Conservation (phyloP, 2,888 invertebrate genomes). For the Deilephila porcellus region DNA sequence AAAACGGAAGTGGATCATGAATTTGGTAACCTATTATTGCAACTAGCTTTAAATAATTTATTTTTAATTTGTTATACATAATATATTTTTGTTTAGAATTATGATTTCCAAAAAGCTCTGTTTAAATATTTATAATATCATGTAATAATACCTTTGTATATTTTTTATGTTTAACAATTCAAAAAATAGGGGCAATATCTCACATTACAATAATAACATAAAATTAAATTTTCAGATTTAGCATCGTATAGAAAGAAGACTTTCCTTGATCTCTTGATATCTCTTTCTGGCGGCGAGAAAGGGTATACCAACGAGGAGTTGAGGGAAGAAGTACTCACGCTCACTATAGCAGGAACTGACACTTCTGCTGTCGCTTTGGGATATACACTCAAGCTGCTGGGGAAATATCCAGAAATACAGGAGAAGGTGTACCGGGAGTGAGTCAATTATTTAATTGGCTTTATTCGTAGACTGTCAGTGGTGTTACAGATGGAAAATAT, state of each 20-base stretch:
- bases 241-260: slow-evolving; percentile 69
- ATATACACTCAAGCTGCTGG: slow-evolving; percentile 72
- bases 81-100: not conserved
- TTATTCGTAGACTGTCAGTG: not conserved
- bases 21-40: slow-evolving; percentile 56
- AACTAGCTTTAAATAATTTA: not conserved
- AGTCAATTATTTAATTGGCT: slow-evolving; percentile 45
- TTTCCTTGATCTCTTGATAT: slow-evolving; percentile 83
- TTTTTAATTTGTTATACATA: not conserved
- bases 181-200: no score
- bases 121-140: not conserved
- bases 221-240: slow-evolving; percentile 54
- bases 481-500: no score
- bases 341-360: slow-evolving; percentile 84
- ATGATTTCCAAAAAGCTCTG: no score
- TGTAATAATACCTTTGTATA: no score
- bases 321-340: slow-evolving; percentile 84
- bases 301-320: slow-evolving; percentile 82
- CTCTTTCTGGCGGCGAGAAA: slow-evolving; percentile 74
- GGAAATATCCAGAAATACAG: slow-evolving; percentile 76
- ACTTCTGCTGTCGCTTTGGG: slow-evolving; percentile 77
- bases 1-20: slow-evolving; percentile 58
- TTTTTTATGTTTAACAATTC: no score
- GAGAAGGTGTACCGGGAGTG: slow-evolving; percentile 75
- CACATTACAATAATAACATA: slow-evolving; percentile 9